Evolutionary conservation across 2,888 invertebrate genomes (phyloP).

Genomic region (Sphecodes monilicornis): DNA sequence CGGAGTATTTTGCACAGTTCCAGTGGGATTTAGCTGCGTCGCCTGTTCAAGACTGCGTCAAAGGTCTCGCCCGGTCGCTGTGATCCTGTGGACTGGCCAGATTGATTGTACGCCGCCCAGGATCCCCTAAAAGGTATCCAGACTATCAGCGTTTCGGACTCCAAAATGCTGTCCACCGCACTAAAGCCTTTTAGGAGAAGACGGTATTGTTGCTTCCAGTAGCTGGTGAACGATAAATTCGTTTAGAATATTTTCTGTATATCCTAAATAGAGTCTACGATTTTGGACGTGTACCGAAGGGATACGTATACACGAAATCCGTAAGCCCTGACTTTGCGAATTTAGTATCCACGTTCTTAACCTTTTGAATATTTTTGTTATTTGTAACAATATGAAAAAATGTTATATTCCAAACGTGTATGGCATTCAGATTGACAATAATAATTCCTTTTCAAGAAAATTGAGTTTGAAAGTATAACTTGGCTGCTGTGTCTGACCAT

Average conservation of each 20-base stretch:
- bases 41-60: slow-evolving; percentile 15
- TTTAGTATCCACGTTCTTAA: too few relatives aligned
- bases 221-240: too few relatives aligned
- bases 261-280: too few relatives aligned
- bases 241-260: too few relatives aligned
- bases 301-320: too few relatives aligned
- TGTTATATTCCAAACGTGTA: too few relatives aligned
- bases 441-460: background rate
- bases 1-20: slow-evolving; percentile 58
- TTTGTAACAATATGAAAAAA: background rate
- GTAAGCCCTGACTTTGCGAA: too few relatives aligned
- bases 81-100: background rate
- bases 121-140: background rate
- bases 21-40: slow-evolving; percentile 10
- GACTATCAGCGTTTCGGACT: background rate
- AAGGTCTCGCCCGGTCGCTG: slow-evolving; percentile 20
- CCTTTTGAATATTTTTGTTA: background rate
- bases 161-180: background rate
- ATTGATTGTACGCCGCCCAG: background rate
- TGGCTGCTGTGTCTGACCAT: background rate
- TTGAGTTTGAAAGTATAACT: background rate
- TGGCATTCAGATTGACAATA: background rate
- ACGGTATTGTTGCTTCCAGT: too few relatives aligned
- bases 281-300: too few relatives aligned
- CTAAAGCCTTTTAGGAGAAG: background rate